A percentile compares a stretch with the other conserved stretches of the same genome.
Evolutionary conservation across 2,888 invertebrate species (phyloP).

Genomic region (Tipula helvola): DNA sequence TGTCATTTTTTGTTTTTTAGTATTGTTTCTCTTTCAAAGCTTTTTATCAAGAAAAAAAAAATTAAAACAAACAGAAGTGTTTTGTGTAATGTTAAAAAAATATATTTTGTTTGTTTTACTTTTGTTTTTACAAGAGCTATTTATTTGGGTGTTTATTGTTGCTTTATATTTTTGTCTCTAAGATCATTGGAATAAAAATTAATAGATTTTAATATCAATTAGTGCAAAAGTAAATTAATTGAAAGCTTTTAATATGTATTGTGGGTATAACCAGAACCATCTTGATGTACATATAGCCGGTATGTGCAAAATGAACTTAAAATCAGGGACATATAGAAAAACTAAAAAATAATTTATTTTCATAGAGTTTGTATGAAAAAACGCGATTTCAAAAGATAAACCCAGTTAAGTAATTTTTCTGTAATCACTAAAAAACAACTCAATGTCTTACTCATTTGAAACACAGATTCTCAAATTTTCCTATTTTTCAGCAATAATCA

Average conservation of each 20-base stretch:
- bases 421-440: too few species aligned
- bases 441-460: too few species aligned
- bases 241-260: background rate
- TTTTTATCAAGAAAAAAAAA: background rate
- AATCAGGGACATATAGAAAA: background rate
- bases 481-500: too few species aligned
- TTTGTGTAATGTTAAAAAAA: background rate
- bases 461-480: too few species aligned
- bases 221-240: background rate
- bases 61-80: background rate
- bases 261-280: too few species aligned
- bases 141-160: background rate
- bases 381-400: too few species aligned
- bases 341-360: too few species aligned
- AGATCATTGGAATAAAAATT: background rate
- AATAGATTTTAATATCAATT: background rate
- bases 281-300: too few species aligned
- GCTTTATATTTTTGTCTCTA: background rate
- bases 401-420: too few species aligned
- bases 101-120: background rate
- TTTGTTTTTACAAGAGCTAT: background rate
- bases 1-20: background rate
- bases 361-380: too few species aligned
- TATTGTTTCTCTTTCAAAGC: background rate
- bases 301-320: too few species aligned